Evolutionary conservation across 2,113 vertebrate genomes (phyloP), one percentile per base, ranked within the genome.

Genomic region (Silurus asotus): DNA sequence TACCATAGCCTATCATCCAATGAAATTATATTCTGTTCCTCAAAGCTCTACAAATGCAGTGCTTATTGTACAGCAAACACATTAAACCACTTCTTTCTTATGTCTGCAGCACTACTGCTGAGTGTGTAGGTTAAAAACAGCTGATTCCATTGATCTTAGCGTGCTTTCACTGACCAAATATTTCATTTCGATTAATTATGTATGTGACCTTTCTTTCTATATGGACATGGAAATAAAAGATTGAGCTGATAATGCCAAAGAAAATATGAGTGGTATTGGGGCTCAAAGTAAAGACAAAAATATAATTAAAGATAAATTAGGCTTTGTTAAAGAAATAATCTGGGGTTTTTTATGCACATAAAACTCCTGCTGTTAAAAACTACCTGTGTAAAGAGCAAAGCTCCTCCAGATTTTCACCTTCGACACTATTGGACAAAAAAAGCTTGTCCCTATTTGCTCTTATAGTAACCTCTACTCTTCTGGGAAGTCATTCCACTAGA

Each of bases 201-300:
- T 17, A 86, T 82, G 85, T 82, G 85, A 75, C 85, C 85, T 86
- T 86, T 86, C 49, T 69, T 75, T 58, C 79, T 82, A 82, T 86
- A 37, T 86, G 85, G 58, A 64, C 85, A 64, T 76, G 69, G 75
- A 82, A 53, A 86, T 75, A 86, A 81, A 37, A 37, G 37, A 37
- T 37, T 55, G 48, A 82, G 48, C 28, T n/a, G 48, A 37, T 82
- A 75, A 82, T 64, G 78, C n/a, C 67, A 82, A 74, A 64, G 64
- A 75, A 82, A 82, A 75, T 75, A 58, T 55, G 69, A 82, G 59
- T 53, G 69, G 0, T 64, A 75, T 64, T 75, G n/a, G 69, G 48
- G 45, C 28, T 25, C 55, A 20, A 20, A 10, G 56, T 70, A 67
- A 17, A 69, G 75, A 64, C 62, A 64, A 65, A 64, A 69, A 56